Evolutionary conservation across 2,888 invertebrate genomes (phyloP), one percentile per base, ranked within the genome.

Genomic region (Papilio demoleus): DNA sequence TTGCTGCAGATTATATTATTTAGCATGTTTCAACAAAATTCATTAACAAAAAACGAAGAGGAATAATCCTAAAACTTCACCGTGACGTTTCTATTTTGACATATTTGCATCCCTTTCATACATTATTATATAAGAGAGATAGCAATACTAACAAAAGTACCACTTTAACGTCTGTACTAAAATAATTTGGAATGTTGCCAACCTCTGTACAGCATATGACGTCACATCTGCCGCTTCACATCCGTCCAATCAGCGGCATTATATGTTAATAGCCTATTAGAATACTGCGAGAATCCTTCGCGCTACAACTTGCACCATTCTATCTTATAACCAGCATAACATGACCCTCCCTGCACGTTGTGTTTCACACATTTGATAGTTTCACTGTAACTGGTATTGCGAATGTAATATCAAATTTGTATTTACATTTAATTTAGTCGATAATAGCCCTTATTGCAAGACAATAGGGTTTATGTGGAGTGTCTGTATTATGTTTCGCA

Each of bases 191-290:
- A 87, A 77, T 73, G 86, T 89, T 87, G 42, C 1, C 5, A 12
- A 75, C 76, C 76, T 75, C 86, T 85, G 83, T 22, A 74, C 69
- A 75, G 79, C 79, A 77, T 73, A 76, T 78, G 79, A 84, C 85
- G 86, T 89, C 84, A 87, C 87, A 87, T 87, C 88, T 85, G 86
- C 90, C 88, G 87, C 84, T 82, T 87, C 87, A 88, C 88, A 91
- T 90, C 88, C 89, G 89, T 91, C 94, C 94, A 94, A 94, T 94
- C 94, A 94, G 93, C 89, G 77, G 88, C 87, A 93, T 92, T 92
- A 92, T 92, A 93, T 93, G 92, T 91, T 92, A 92, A 93, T 92
- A 88, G 88, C 86, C 90, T 88, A 92, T 93, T 93, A 92, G 90
- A 92, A 92, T 92, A 87, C 85, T 79, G 83, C 84, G 53, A 79